These are phyloP conservation scores for Proisotoma minuta DNA, from an alignment of 2,888 invertebrate species.

Conservation along the genomic window DNA sequence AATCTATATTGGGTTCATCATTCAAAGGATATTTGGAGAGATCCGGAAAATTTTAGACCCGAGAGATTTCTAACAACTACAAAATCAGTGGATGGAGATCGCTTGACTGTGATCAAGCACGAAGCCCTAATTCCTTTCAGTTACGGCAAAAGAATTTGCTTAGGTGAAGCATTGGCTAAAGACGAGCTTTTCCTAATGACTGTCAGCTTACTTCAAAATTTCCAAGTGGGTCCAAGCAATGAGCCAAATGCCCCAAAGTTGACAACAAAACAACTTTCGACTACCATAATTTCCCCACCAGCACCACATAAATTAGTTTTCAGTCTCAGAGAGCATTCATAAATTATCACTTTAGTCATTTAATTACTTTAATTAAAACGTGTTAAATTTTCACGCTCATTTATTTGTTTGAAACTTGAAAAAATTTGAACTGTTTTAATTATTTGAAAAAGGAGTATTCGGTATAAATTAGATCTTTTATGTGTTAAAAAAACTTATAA, in stretches of 20 bases:
- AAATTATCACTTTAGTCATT: no score
- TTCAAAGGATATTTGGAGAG: constrained; percentile 31
- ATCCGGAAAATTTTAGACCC: constrained; percentile 35
- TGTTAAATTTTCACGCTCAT: no score
- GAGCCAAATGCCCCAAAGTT: constrained; percentile 7
- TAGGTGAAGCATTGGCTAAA: constrained; percentile 31
- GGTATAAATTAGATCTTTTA: no score
- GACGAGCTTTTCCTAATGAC: constrained; percentile 37
- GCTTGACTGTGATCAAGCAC: constrained; percentile 17
- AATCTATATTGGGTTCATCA: constrained; percentile 30
- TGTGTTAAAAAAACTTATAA: no score
- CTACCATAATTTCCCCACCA: constrained; percentile 22
- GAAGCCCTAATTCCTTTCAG: constrained; percentile 32
- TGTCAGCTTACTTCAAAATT: constrained; percentile 35
- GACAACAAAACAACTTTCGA: constrained; percentile 14
- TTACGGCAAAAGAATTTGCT: constrained; percentile 26
- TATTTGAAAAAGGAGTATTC: no score
- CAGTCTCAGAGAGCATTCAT: no score
- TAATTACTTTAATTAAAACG: no score
- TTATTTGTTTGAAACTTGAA: no score
- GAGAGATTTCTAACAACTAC: constrained; percentile 28
- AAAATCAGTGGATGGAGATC: constrained; percentile 18
- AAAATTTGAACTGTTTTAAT: no score
- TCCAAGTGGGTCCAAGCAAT: constrained; percentile 29
- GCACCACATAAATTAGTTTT: constrained; percentile 33